Evolutionary conservation across 2,113 vertebrate genomes (phyloP), one percentile per base, ranked within the genome.

Genomic region (Gnathonemus echidnorhynchus): DNA sequence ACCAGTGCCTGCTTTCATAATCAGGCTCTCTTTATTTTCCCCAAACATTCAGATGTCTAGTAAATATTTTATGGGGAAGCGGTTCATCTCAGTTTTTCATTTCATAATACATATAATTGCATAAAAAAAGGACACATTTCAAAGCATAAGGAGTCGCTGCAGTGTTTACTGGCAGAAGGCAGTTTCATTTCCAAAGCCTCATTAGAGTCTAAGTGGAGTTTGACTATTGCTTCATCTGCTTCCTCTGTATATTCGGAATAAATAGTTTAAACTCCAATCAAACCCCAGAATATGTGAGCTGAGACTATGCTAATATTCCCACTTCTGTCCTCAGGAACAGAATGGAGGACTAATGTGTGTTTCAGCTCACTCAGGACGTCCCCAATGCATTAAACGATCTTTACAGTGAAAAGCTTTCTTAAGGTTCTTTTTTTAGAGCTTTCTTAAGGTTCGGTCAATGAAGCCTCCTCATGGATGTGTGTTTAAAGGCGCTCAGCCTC

Each of bases 171-270:
- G 42, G 45, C 45, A 66, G 56, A 39, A 13, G n/a, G 66, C 27
- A 19, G 58, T 89, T 62, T 92, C 13, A 56, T 89, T n/a, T 21
- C 52, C 58, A 27, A 10, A 13, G 17, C 77, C 49, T 89, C 42
- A 84, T 83, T 90, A 19, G 9, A 91, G 31, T 53, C 83, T 8
- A 89, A 90, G 90, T 62, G 42, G 80, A 89, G 31, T 90, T 91
- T 91, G 53, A 89, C 87, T 90, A 74, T 56, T 2, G 10, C 39
- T 70, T 56, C 35, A 80, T 86, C 48, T 86, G 53, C 85, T 31
- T 89, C 46, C 49, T 83, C 50, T 24, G 50, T 24, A 19, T 27
- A 46, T 84, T 84, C 9, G 42, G 35, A 52, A 21, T 35, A 27
- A 85, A 46, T 52, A 58, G 50, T 62, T 89, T 35, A 19, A 31